phyloP scores from a whole-genome alignment of 30 jellyfish, hydroid and myxozoan species.

The Cassiopea andromeda region DNA sequence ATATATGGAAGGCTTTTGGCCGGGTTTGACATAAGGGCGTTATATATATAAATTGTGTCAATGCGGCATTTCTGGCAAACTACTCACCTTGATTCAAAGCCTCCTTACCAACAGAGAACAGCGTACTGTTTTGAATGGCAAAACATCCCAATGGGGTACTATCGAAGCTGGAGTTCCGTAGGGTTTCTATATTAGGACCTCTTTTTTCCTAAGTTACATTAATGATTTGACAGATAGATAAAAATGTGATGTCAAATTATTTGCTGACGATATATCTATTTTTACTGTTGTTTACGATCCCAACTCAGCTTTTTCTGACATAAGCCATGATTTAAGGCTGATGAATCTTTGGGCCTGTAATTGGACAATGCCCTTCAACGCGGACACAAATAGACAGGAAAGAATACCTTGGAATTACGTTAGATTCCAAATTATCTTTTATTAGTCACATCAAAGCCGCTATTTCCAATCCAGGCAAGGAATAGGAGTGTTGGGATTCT shows the following conservation, averaged over 20 bases:
- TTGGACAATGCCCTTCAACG: conserved; percentile 44
- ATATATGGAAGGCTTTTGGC: conserved; percentile 27
- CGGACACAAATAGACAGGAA: conserved; percentile 17
- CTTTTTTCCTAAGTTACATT: conserved; percentile 27
- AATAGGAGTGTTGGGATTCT: conserved; percentile 23
- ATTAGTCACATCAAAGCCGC: not conserved
- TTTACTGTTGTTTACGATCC: conserved; percentile 45
- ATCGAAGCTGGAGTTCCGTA: conserved; percentile 44
- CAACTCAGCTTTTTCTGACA: conserved; percentile 20
- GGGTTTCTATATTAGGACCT: conserved; percentile 41
- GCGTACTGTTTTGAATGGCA: conserved; percentile 52
- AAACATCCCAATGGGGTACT: conserved; percentile 58
- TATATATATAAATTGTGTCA: conserved; percentile 23
- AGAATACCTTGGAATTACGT: not conserved
- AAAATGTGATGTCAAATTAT: conserved; percentile 29
- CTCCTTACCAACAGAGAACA: conserved; percentile 44
- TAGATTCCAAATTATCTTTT: conserved; percentile 4
- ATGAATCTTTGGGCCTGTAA: conserved; percentile 40
- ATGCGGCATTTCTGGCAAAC: conserved; percentile 31
- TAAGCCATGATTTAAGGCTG: conserved; percentile 54
- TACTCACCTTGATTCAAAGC: conserved; percentile 33
- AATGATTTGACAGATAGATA: conserved; percentile 44
- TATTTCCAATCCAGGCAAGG: conserved; percentile 25
- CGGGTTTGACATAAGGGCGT: conserved; percentile 23
- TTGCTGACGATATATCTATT: conserved; percentile 55